Evolutionary conservation across 1,140 invertebrate species (phyloP), one percentile per base, ranked within the genome.

Genomic region (Pseudomyrmex sp.): DNA sequence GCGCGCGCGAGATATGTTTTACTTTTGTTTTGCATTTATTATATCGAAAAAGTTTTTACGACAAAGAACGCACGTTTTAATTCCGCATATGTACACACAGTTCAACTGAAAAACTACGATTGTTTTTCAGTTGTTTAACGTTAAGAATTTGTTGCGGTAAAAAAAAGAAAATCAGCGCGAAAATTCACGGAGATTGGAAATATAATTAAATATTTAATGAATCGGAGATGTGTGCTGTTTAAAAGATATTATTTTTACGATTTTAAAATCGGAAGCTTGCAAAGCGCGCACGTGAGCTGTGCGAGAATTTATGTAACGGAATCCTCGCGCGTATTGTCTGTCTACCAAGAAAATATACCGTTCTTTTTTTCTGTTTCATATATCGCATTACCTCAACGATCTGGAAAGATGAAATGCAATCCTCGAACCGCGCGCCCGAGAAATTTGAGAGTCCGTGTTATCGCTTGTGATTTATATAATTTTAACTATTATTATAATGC

Each of bases 371-470:
- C 63, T 56, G n/a, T 68, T 77, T 68, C 62, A 68, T 77, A 68
- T 68, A 46, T 77, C 63, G 63, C 68, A 56, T 77, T 68, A 77
- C 62, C 66, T 69, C 75, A 77, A 77, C 75, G 75, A 77, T 77
- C 62, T 77, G 75, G 50, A 77, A 77, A 77, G 48, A 77, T 77
- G 75, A 77, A 69, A 77, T 68, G 68, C 63, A 77, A 26, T 68
- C 10, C 63, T 77, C 13, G 26, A 69, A 13, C 66, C 35, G 26
- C 13, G 26, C 48, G n/a, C 13, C 35, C 35, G 12, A 68, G 35
- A 77, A 56, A 68, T 77, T 77, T 77, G 13, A 68, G 50, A 13
- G 18, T 56, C 15, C 23, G 20, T 46, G 63, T 77, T 77, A 68
- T 68, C 62, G 48, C 2, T 50, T 8, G 68, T 35, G 48, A 77